These are phyloP conservation scores for Noctilio leporinus DNA, from an alignment of 2,113 vertebrate genomes.

Conservation along the genomic window DNA sequence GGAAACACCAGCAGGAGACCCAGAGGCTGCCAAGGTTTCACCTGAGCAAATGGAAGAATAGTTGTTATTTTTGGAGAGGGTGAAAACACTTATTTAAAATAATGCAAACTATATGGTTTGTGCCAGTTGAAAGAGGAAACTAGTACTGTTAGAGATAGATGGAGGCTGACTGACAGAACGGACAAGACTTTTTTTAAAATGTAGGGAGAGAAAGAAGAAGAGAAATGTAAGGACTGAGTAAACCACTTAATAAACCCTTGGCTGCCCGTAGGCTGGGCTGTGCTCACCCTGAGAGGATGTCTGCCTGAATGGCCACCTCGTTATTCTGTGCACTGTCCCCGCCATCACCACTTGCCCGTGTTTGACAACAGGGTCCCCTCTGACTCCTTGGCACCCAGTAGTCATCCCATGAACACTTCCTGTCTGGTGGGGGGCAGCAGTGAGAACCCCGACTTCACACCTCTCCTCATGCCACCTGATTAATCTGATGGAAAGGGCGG, in stretches of 20 bases:
- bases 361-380: not conserved
- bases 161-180: not conserved
- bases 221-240: not conserved
- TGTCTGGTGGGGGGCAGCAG: too few relatives aligned
- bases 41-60: not conserved
- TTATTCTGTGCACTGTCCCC: too few relatives aligned
- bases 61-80: not conserved
- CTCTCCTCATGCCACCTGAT: fast-evolving
- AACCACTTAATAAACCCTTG: not conserved
- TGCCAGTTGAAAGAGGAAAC: not conserved
- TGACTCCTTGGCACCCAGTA: not conserved
- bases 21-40: not conserved
- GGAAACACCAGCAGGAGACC: too few relatives aligned
- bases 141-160: not conserved
- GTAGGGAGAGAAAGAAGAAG: not conserved
- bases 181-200: not conserved
- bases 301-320: not conserved
- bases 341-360: too few relatives aligned
- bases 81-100: not conserved
- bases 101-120: not conserved
- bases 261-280: not conserved
- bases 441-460: fast-evolving
- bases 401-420: not conserved
- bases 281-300: not conserved
- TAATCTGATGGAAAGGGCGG: too few relatives aligned